Evolutionary conservation across 2,113 vertebrate genomes (phyloP).

Genomic region (Oenanthe melanoleuca): DNA sequence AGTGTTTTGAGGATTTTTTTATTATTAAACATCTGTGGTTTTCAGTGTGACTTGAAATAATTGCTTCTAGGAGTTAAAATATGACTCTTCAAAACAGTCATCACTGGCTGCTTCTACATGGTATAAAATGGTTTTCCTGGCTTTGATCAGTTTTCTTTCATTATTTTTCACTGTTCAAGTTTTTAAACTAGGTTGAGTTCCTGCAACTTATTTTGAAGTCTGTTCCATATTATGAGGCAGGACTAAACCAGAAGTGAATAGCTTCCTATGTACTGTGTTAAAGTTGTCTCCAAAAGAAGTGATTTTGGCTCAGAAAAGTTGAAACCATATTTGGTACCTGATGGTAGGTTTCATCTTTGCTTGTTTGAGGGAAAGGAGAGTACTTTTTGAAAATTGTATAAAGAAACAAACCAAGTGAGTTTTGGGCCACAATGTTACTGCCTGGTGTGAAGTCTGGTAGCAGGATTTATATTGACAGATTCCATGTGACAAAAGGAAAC

Average conservation of each 20-base stretch:
- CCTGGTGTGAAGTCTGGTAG: background rate
- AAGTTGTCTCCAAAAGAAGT: background rate
- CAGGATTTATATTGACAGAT: background rate
- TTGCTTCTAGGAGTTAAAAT: background rate
- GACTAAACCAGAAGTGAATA: background rate
- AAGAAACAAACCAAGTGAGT: background rate
- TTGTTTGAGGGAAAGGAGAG: background rate
- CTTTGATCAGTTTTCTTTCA: background rate
- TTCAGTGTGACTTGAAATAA: background rate
- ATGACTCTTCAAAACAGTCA: background rate
- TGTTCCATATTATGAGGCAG: background rate
- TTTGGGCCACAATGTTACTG: background rate
- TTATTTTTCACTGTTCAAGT: background rate
- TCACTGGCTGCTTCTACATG: background rate
- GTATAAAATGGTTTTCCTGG: background rate
- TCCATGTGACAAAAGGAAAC: background rate
- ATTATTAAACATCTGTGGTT: background rate
- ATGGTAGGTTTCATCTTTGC: background rate
- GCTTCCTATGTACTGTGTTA: background rate
- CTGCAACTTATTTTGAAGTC: background rate
- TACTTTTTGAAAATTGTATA: background rate
- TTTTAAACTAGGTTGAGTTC: background rate
- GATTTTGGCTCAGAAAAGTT: background rate
- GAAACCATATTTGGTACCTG: accelerated
- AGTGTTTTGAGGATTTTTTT: background rate